Percentiles rank a stretch among this genome's conserved stretches.
Evolutionary conservation across 2,113 vertebrate species (phyloP).

Genomic region (Vulpes lagopus): DNA sequence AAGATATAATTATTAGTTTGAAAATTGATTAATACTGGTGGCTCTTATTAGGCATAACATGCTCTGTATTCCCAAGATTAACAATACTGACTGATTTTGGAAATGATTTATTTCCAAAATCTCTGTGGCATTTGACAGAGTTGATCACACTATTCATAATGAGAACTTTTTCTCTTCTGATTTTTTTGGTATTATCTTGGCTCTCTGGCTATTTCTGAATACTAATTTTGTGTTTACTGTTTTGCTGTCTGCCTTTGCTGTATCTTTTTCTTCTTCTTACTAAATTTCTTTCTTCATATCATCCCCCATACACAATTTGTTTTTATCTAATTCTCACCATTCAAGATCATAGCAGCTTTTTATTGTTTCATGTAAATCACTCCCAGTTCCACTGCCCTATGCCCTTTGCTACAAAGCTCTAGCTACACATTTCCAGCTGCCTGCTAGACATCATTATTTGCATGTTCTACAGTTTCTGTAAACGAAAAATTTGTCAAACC

Average conservation of each 20-base stretch:
- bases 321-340: background rate
- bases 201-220: background rate
- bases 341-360: background rate
- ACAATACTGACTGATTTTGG: slow-evolving; percentile 41
- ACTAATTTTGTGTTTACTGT: background rate
- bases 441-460: slow-evolving; percentile 64
- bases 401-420: background rate
- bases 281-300: background rate
- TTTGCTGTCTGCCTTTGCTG: background rate
- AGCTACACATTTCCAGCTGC: background rate
- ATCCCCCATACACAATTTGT: background rate
- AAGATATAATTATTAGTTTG: slow-evolving; percentile 57
- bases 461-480: slow-evolving; percentile 11
- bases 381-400: background rate
- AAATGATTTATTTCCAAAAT: slow-evolving; percentile 25
- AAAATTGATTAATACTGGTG: slow-evolving; percentile 52
- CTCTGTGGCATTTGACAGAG: slow-evolving; percentile 43
- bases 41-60: background rate
- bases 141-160: slow-evolving; percentile 22
- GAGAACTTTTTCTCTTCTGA: slow-evolving; percentile 14
- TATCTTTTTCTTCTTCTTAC: background rate
- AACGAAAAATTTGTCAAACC: slow-evolving; percentile 62
- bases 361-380: background rate
- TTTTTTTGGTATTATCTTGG: slow-evolving; percentile 31
- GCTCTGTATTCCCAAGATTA: slow-evolving; percentile 44